Base-by-base conservation (phyloP, 2,797 vertebrate genomes). In the Trematomus bernacchii region DNA sequence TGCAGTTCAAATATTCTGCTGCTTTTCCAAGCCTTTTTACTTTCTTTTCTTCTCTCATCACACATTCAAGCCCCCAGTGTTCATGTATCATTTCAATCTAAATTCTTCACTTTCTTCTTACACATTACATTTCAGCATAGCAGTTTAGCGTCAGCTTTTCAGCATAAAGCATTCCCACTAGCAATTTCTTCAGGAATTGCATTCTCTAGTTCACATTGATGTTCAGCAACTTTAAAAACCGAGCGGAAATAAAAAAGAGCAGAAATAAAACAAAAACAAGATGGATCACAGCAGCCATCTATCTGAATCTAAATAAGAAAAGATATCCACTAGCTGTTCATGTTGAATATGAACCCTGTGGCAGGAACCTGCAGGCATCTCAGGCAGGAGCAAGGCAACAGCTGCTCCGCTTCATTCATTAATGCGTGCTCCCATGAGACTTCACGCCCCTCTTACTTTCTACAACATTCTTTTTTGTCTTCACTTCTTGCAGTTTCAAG, bases 341-440 rank as follows among this genome's bases (percentile, higher is more conserved):
- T 60, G 54, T 66, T 89, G 82, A 37, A 72, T 78, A 48, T 58
- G 54, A 54, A 51, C 68, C 86, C 83, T 40, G 66, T 51, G 83
- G 89, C 72, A 61, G 9, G 51, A 80, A 72, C 82, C 78, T 89
- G 73, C 33, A 54, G 86, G 77, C 76, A 68, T 60, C 59, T 53
- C 63, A 65, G 52, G 2, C 42, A 16, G 64, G 52, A 76, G 76
- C 77, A 51, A 66, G 50, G 66, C 73, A 88, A 58, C 83, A 84
- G 86, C 82, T 87, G 87, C 83, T 86, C 58, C 71, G 71, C 42
- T 82, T 86, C 85, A 89, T 89, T 89, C 80, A 89, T 88, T 80
- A 79, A 86, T 50, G 58, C 23, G 1, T 66, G 47, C 57, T 62
- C 43, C 73, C 69, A 58, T 53, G 67, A 90, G 76, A 72, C 75